These are phyloP conservation scores for Tetanocera ferruginea DNA, from an alignment of 2,888 invertebrate genomes.

Conservation along the genomic window DNA sequence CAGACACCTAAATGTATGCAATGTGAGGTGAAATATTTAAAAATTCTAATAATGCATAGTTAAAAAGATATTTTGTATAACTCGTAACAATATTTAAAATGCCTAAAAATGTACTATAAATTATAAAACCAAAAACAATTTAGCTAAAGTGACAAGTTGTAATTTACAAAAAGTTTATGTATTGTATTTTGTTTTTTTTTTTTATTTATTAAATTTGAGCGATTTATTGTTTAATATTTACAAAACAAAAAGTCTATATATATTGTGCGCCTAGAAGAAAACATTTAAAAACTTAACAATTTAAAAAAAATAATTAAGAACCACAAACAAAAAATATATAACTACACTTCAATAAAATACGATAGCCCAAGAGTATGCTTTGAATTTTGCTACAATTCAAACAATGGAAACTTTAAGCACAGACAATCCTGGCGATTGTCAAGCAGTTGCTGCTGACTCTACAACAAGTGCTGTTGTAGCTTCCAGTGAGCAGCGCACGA, in stretches of 20 bases:
- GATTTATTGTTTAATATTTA: background rate
- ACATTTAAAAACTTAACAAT: background rate
- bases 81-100: background rate
- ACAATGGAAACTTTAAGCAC: constrained; percentile 13
- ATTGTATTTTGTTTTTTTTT: background rate
- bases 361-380: constrained; percentile 21
- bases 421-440: constrained; percentile 63
- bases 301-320: background rate
- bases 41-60: too few relatives aligned
- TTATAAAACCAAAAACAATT: background rate
- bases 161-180: background rate
- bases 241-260: background rate
- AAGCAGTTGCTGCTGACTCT: constrained; percentile 53
- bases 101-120: constrained; percentile 5
- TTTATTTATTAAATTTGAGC: background rate
- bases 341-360: background rate
- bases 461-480: constrained; percentile 43
- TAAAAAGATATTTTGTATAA: too few relatives aligned
- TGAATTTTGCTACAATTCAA: background rate
- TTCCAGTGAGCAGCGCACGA: background rate
- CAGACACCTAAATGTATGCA: too few relatives aligned
- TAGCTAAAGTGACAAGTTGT: background rate
- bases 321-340: background rate
- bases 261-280: background rate
- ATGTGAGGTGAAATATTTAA: too few relatives aligned